Base-by-base conservation (phyloP, 2,113 vertebrate genomes). In the Mandrillus leucophaeus region DNA sequence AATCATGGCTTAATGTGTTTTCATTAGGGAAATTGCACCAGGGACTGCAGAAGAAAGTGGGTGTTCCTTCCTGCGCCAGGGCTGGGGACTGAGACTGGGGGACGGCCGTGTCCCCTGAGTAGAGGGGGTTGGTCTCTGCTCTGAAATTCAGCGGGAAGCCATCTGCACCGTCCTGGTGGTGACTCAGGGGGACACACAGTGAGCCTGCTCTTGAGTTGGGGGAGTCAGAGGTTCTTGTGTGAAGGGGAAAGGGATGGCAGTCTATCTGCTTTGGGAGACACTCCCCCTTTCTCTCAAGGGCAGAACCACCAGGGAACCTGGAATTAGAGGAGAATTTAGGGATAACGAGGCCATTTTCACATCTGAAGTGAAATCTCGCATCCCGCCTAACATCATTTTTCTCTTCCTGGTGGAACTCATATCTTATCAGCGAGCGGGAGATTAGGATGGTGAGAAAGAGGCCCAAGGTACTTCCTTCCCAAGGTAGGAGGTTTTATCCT, bases 11-110 rank as follows among this genome's bases (percentile, higher is more conserved):
- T 3, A 6, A 3, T 1, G 50, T 79, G 45, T 85, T 82, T 84
- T 2, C 0, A 2, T 83, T 61, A 90, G 92, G 38, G 87, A 83
- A 82, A 35, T 2, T 17, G 92, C 75, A 66, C 91, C 61, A 61
- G 70, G 6, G 78, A 7, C 11, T 1, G 64, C 25, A 8, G 86
- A 16, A 43, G 78, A 13, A 72, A 17, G 8, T 2, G 0, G 0
- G 25, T 2, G 13, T 7, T 90, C 32, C 70, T 17, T 50, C 43
- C 16, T 0, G 50, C 11, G 18, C n/a, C 0, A 0, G 3, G 1
- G 93, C 94, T 45, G 55, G 73, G 93, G 70, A 30, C 64, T 27
- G 32, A 3, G 57, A 64, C 6, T 10, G 18, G n/a, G 30, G 73
- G 8, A 12, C 0, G 12, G 25, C 2, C 10, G 9, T 78, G 48